Conservation (phyloP, 2,797 vertebrate genomes). For the Ptychadena robeensis region DNA sequence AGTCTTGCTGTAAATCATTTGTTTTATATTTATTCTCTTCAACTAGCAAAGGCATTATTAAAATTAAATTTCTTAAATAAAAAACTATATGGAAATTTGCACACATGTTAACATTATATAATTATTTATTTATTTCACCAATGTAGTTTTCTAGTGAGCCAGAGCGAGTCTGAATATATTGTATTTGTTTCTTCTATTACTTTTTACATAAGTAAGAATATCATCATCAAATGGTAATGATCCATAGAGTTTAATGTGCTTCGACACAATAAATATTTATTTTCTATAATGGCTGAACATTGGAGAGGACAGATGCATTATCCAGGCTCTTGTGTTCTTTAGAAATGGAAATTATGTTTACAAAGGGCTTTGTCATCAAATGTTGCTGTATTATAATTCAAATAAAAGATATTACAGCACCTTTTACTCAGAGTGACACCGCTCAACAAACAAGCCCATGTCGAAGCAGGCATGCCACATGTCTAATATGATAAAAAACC, state of each 20-base stretch:
- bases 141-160: background rate
- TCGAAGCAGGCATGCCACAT: constrained; percentile 8
- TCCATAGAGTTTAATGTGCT: background rate
- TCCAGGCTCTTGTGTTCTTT: background rate
- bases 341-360: background rate
- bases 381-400: background rate
- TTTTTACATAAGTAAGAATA: background rate
- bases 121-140: background rate
- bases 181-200: background rate
- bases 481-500: constrained; percentile 19
- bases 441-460: constrained; percentile 15
- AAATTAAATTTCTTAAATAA: background rate
- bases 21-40: background rate
- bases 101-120: background rate
- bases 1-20: background rate
- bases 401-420: background rate
- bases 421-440: background rate
- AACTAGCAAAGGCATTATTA: background rate
- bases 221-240: background rate
- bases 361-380: background rate
- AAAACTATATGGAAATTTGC: background rate
- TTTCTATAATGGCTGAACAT: background rate
- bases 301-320: background rate
- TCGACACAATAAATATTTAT: background rate
- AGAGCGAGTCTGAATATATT: background rate